Conservation (phyloP, 2,888 invertebrate genomes). For the Euplagia quadripunctaria region DNA sequence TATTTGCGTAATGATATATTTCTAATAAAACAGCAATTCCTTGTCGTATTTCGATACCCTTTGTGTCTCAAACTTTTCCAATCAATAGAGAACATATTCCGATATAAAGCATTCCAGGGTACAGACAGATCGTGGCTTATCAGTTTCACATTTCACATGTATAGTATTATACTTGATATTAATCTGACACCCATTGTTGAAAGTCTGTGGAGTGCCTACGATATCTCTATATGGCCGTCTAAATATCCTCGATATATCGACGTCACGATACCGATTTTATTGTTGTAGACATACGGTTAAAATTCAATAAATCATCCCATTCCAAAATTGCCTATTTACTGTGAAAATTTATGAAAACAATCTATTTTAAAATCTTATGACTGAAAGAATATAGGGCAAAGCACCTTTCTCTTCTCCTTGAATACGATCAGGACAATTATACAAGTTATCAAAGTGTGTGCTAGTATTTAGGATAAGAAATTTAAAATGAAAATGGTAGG, state of each 20-base stretch:
- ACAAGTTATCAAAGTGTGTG: no score
- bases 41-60: conserved; percentile 8
- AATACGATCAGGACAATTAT: no score
- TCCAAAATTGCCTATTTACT: not conserved
- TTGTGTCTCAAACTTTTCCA: conserved; percentile 2
- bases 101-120: not conserved
- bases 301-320: not conserved
- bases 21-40: conserved; percentile 12
- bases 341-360: no score
- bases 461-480: not conserved
- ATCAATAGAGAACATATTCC: not conserved
- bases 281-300: not conserved
- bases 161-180: conserved; percentile 45
- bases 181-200: conserved; percentile 46
- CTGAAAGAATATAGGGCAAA: no score
- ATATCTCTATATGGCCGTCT: conserved; percentile 7
- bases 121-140: conserved; percentile 4
- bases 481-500: not conserved
- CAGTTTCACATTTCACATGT: conserved; percentile 41
- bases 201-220: conserved; percentile 5
- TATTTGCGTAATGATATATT: conserved; percentile 15
- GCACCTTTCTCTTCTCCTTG: no score
- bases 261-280: conserved; percentile 15
- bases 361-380: no score
- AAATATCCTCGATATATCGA: not conserved